These are phyloP conservation scores for Pygmarrhopalites habei DNA, from an alignment of 1,140 invertebrate species.

Conservation along the genomic window DNA sequence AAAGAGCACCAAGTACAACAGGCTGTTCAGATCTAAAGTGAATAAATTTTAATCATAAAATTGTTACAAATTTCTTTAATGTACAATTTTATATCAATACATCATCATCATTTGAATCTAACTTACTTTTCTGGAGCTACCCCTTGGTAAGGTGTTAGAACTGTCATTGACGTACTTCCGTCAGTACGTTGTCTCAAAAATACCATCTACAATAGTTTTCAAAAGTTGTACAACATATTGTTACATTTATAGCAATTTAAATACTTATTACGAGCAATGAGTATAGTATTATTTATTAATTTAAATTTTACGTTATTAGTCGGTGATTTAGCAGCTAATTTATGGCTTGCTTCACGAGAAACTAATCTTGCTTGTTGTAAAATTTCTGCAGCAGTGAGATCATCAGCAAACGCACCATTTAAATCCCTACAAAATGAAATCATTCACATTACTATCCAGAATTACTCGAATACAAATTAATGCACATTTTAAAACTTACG, in stretches of 20 bases:
- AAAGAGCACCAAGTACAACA: constrained; percentile 67
- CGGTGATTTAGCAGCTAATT: constrained; percentile 53
- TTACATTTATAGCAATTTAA: too few species aligned
- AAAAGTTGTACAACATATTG: too few species aligned
- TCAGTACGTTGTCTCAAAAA: constrained; percentile 71
- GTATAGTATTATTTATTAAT: constrained; percentile 50
- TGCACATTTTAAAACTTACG: constrained; percentile 32
- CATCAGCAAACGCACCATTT: constrained; percentile 72
- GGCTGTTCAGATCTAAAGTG: too few species aligned
- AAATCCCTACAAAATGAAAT: constrained; percentile 47
- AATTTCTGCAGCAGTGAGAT: constrained; percentile 71
- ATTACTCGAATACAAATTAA: neutral
- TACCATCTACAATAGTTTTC: too few species aligned
- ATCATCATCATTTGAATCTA: too few species aligned
- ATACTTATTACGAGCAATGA: too few species aligned
- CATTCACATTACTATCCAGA: too few species aligned
- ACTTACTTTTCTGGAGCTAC: constrained; percentile 58
- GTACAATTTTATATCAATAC: too few species aligned
- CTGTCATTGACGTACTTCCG: constrained; percentile 78
- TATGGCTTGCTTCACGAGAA: constrained; percentile 58
- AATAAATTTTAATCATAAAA: too few species aligned
- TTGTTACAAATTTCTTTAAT: too few species aligned
- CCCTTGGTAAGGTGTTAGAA: constrained; percentile 72
- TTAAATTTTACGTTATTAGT: constrained; percentile 47
- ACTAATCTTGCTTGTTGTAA: constrained; percentile 61